Conservation (phyloP, 2,888 invertebrate species). For the Yponomeuta plumbellus region DNA sequence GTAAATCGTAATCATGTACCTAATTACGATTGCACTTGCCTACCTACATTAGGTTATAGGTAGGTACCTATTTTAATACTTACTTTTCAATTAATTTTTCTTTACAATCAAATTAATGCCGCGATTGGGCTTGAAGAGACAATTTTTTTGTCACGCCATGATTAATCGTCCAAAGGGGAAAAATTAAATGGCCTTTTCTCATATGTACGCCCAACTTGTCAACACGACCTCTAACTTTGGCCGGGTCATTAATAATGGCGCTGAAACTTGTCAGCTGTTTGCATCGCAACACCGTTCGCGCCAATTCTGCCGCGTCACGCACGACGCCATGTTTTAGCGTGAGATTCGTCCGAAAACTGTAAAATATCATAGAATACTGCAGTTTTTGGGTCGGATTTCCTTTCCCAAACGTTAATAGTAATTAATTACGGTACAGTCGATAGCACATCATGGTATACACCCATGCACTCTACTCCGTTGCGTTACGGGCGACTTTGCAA, state of each 20-base stretch:
- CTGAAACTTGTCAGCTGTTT: constrained; percentile 31
- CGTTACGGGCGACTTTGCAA: no score
- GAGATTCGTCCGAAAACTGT: neutral
- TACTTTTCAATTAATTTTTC: no score
- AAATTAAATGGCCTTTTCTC: constrained; percentile 32
- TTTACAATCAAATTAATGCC: no score
- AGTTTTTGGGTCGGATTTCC: neutral
- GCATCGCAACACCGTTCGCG: constrained; percentile 27
- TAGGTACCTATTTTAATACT: no score
- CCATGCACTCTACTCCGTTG: no score
- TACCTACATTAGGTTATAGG: no score
- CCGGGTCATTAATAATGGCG: constrained; percentile 35
- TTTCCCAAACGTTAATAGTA: neutral
- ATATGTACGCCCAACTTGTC: constrained; percentile 35
- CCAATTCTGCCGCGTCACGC: constrained; percentile 27
- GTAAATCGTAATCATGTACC: no score
- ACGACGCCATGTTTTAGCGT: constrained; percentile 19
- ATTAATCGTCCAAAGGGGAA: constrained; percentile 26
- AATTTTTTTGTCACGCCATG: constrained; percentile 16
- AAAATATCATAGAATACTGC: neutral
- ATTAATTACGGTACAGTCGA: neutral
- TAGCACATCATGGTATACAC: no score
- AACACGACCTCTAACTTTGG: constrained; percentile 32
- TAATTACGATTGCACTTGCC: no score
- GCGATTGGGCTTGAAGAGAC: no score